These are phyloP conservation scores for Elachura formosa DNA, from an alignment of 2,113 vertebrate species.

Conservation along the genomic window DNA sequence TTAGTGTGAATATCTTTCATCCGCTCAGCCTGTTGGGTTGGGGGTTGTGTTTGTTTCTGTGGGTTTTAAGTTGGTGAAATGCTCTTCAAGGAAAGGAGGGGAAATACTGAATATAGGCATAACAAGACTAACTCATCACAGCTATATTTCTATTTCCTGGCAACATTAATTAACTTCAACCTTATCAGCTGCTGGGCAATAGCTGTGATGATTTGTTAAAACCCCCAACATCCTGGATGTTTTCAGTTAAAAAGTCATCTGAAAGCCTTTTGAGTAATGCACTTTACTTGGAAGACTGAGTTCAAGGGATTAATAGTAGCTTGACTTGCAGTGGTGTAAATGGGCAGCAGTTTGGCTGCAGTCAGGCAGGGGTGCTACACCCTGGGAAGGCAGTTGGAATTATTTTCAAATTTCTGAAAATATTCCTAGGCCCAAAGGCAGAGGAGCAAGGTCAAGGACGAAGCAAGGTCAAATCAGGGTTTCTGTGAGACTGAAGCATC, in stretches of 20 bases:
- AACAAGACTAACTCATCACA: not conserved
- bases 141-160: not conserved
- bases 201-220: not conserved
- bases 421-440: not conserved
- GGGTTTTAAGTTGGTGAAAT: not conserved
- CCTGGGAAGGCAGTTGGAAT: not conserved
- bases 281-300: not conserved
- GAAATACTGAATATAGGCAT: not conserved
- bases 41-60: not conserved
- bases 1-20: not conserved
- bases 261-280: not conserved
- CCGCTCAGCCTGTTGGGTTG: accelerated
- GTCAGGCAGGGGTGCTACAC: not conserved
- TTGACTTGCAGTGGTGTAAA: not conserved
- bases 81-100: not conserved
- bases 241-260: not conserved
- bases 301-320: not conserved
- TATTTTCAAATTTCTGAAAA: constrained; percentile 1
- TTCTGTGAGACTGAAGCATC: not conserved
- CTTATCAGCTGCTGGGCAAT: not conserved
- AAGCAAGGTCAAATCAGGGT: constrained; percentile 1
- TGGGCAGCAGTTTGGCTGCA: not conserved
- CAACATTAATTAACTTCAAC: not conserved
- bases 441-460: not conserved
- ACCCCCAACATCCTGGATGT: not conserved